Evolutionary conservation across 2,797 vertebrate genomes (phyloP).

Genomic region (Acipenser ruthenus): DNA sequence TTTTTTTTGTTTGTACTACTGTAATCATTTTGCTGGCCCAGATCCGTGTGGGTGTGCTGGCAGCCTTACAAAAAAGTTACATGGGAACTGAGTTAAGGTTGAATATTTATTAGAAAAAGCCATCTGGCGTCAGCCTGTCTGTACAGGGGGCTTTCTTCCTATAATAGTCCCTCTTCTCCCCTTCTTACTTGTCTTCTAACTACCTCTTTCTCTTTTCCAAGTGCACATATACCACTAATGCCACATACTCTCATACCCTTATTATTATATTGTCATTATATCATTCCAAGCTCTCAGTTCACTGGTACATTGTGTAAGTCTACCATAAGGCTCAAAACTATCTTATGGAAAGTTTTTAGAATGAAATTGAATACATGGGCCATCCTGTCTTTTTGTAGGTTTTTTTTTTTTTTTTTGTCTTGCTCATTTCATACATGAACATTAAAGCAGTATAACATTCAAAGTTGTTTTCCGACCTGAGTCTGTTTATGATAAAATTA

Average conservation of each 20-base stretch:
- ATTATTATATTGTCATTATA: conserved; percentile 38
- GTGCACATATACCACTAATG: conserved; percentile 28
- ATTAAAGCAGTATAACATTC: too few species aligned
- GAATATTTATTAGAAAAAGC: conserved; percentile 99
- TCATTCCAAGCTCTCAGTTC: conserved; percentile 31
- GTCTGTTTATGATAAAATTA: too few species aligned
- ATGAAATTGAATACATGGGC: too few species aligned
- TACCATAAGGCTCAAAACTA: too few species aligned
- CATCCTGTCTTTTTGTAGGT: too few species aligned
- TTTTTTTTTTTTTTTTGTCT: too few species aligned
- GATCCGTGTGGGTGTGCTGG: conserved; percentile 98
- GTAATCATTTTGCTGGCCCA: conserved; percentile 95
- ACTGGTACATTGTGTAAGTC: conserved; percentile 12
- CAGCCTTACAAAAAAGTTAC: conserved; percentile 95
- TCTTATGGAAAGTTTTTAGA: too few species aligned
- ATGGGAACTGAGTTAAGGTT: conserved; percentile 99
- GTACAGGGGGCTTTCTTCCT: conserved; percentile 81
- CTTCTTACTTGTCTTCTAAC: conserved; percentile 46
- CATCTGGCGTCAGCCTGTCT: conserved; percentile 99
- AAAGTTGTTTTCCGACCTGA: too few species aligned
- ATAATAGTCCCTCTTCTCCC: conserved; percentile 80
- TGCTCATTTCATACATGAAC: too few species aligned
- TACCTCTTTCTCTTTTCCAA: conserved; percentile 27
- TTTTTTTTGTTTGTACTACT: conserved; percentile 92
- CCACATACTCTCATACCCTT: conserved; percentile 34